phyloP scores from a whole-genome alignment of 1,140 invertebrate species.

The Danaus plexippus region DNA sequence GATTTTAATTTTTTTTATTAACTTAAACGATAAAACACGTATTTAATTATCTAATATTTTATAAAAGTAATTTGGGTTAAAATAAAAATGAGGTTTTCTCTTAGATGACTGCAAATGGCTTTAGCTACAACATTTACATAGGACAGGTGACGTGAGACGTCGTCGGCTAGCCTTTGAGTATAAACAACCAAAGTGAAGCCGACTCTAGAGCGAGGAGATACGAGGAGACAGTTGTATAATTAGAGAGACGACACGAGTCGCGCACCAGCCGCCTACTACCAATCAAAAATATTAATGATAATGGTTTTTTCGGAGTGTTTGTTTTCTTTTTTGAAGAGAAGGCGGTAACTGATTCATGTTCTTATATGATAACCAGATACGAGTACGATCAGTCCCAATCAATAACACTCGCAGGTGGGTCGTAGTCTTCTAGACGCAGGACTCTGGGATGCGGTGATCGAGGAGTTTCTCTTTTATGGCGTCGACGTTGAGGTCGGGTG shows the following conservation, averaged over 20 bases:
- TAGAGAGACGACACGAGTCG: constrained; percentile 4
- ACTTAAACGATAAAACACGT: constrained; percentile 6
- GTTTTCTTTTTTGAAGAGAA: no score
- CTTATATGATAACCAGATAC: no score
- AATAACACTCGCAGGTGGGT: no score
- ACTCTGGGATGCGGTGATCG: constrained; percentile 82
- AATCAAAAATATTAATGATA: no score
- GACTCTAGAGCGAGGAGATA: neutral
- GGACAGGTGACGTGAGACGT: constrained; percentile 14
- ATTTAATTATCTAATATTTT: constrained; percentile 4
- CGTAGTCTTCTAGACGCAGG: constrained; percentile 74
- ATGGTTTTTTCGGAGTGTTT: no score
- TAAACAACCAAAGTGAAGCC: no score
- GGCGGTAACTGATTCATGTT: no score
- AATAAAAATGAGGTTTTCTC: constrained; percentile 11
- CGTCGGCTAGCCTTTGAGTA: no score
- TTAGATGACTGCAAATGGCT: constrained; percentile 12
- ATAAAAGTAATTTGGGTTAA: no score
- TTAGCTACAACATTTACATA: constrained; percentile 39
- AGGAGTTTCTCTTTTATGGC: constrained; percentile 83
- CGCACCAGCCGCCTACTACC: constrained; percentile 5
- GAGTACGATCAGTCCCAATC: no score
- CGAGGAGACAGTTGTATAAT: constrained; percentile 4
- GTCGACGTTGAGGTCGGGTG: constrained; percentile 74
- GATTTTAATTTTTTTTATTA: constrained; percentile 16